Evolutionary conservation across 2,888 invertebrate species (phyloP), one percentile per base, ranked within the genome.

Genomic region (Dorcus parallelipipedus): DNA sequence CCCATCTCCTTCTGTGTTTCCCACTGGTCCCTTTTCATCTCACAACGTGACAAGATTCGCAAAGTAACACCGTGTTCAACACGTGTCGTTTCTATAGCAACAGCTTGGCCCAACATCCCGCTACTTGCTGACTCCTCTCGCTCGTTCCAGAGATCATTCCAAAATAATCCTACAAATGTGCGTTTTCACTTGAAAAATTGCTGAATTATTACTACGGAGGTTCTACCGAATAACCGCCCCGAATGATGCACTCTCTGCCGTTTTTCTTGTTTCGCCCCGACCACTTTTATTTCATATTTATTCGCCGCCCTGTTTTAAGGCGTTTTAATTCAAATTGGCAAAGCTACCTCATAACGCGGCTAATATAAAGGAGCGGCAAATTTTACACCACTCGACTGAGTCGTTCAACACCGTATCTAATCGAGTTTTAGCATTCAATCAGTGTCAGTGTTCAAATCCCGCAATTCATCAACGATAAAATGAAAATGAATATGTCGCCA

Each of bases 31-130:
- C 75, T 77, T 78, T 78, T 77, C 76, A 76, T 76, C 76, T 77
- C 71, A 72, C 76, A 77, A 78, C 78, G 78, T 78, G 78, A 78
- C 77, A 76, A 76, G 78, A 78, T 76, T 78, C 75, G 71, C 75
- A 76, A 78, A 76, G 76, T 76, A 76, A 76, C 75, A 74, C 74
- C 73, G 72, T 73, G 75, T 72, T 77, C 77, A 77, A 78, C 78
- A 77, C 78, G 78, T 78, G 78, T 78, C 76, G 78, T 78, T 74
- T 68, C 78, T 74, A 77, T 77, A 75, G 76, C 76, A 77, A 78
- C 78, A 73, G 74, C 74, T 75, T 74, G 72, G 74, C 71, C 71
- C 70, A 72, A 67, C 67, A 69, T 73, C 71, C 71, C 48, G 67
- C 66, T 66, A 71, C 71, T 73, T 70, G 73, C 75, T 73, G 73